Percentiles rank a stretch among this genome's conserved stretches.
Conservation (phyloP, 2,888 invertebrate species). For the Urechis unicinctus region DNA sequence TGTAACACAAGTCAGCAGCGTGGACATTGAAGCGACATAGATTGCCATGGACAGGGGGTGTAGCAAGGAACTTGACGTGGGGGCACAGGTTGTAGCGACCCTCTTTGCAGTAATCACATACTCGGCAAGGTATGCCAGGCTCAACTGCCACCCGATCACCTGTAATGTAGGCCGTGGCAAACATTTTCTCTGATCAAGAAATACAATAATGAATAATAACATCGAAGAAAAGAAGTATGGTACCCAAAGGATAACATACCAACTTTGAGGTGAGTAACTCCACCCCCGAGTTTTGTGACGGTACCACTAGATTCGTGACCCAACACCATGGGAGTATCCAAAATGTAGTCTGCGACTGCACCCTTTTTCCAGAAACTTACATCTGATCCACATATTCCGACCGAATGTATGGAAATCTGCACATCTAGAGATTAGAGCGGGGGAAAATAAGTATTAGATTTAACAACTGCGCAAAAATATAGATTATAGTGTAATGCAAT, state of each 20-base stretch:
- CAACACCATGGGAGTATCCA: slow-evolving; percentile 84
- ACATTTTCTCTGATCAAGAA: too few relatives aligned
- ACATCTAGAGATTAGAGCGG: slow-evolving; percentile 14
- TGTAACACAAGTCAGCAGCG: slow-evolving; percentile 59
- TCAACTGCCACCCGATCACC: slow-evolving; percentile 93
- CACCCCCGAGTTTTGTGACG: slow-evolving; percentile 62
- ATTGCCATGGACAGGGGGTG: slow-evolving; percentile 87
- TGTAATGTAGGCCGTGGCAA: too few relatives aligned
- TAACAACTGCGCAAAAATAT: too few relatives aligned
- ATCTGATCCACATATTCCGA: slow-evolving; percentile 94
- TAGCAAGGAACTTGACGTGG: slow-evolving; percentile 86
- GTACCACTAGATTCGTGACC: slow-evolving; percentile 78
- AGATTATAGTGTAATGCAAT: too few relatives aligned
- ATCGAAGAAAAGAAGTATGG: too few relatives aligned
- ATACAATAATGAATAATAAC: too few relatives aligned
- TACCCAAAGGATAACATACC: too few relatives aligned
- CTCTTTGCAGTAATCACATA: slow-evolving; percentile 76
- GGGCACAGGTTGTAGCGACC: slow-evolving; percentile 88
- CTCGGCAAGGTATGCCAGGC: slow-evolving; percentile 78
- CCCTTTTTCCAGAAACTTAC: slow-evolving; percentile 86
- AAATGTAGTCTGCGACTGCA: slow-evolving; percentile 76
- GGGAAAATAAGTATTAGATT: too few relatives aligned
- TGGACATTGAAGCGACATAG: slow-evolving; percentile 81
- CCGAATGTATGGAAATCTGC: slow-evolving; percentile 43
- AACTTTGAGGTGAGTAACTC: slow-evolving; percentile 55